A percentile compares a stretch with the other conserved stretches of the same genome.
These are phyloP conservation scores for Takifugu rubripes DNA, from an alignment of 2,797 vertebrate species.

Conservation along the genomic window DNA sequence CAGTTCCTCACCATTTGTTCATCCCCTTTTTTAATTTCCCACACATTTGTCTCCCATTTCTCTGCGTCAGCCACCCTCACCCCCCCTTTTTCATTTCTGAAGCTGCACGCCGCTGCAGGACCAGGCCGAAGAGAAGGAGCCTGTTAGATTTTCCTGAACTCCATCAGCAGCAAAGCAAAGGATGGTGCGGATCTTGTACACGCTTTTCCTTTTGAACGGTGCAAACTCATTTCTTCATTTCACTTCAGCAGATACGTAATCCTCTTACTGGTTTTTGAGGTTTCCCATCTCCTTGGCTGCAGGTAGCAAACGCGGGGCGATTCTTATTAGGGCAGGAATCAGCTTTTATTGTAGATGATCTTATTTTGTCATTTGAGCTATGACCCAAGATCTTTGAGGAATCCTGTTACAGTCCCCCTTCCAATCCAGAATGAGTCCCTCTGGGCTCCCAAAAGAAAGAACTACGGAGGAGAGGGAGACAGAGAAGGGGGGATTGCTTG, in stretches of 20 bases:
- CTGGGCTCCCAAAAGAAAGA: constrained; percentile 23
- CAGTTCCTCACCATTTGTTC: constrained; percentile 4
- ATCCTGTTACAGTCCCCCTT: constrained; percentile 61
- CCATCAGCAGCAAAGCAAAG: neutral
- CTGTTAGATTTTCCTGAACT: constrained; percentile 19
- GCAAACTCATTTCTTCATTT: constrained; percentile 31
- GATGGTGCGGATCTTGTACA: no score
- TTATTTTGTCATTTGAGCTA: constrained; percentile 50
- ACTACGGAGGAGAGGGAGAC: neutral
- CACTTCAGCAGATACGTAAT: constrained; percentile 20
- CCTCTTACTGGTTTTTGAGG: constrained; percentile 36
- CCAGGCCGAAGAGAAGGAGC: constrained; percentile 18
- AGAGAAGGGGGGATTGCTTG: constrained; percentile 41
- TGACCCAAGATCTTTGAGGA: constrained; percentile 53
- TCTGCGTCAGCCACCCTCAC: constrained; percentile 1
- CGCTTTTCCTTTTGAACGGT: neutral
- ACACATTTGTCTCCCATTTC: constrained; percentile 27
- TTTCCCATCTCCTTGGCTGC: constrained; percentile 20
- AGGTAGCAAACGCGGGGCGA: constrained; percentile 8
- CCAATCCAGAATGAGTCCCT: constrained; percentile 36
- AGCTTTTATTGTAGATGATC: constrained; percentile 64
- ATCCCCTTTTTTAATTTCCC: constrained; percentile 23
- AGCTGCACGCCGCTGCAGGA: constrained; percentile 7
- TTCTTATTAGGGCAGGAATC: constrained; percentile 38
- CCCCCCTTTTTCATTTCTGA: constrained; percentile 3